Conservation (phyloP, 2,797 vertebrate genomes). For the Trematomus bernacchii region DNA sequence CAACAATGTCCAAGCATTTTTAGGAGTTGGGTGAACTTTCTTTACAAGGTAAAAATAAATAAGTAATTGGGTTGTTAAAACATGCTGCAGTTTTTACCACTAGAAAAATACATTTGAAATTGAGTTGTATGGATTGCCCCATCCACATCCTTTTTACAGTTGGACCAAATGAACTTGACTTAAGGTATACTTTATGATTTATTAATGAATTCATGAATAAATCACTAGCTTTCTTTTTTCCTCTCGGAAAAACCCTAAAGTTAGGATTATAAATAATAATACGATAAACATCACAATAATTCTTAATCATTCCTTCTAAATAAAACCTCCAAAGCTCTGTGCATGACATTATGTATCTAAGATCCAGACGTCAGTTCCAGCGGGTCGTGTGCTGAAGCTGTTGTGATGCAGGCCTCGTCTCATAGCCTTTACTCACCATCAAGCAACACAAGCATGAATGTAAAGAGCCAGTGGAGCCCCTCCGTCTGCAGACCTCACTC, state of each 20-base stretch:
- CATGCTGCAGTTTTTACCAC: too few species aligned
- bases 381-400: constrained; percentile 11
- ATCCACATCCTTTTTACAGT: not conserved
- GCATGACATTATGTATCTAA: not conserved
- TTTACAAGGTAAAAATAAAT: too few species aligned
- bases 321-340: not conserved
- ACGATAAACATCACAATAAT: not conserved
- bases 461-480: constrained; percentile 51
- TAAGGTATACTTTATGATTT: not conserved
- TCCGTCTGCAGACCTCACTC: constrained; percentile 68
- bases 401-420: constrained; percentile 57
- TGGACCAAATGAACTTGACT: not conserved
- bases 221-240: not conserved
- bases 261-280: not conserved
- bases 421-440: constrained; percentile 52
- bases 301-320: not conserved
- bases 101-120: too few species aligned
- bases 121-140: too few species aligned
- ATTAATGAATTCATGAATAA: too few species aligned
- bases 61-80: too few species aligned
- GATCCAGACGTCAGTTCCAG: not conserved
- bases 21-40: too few species aligned
- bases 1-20: too few species aligned
- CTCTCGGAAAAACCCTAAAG: not conserved
- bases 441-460: constrained; percentile 48